Base-by-base conservation (phyloP, 2,888 invertebrate genomes). In the Aphodius granarius region DNA sequence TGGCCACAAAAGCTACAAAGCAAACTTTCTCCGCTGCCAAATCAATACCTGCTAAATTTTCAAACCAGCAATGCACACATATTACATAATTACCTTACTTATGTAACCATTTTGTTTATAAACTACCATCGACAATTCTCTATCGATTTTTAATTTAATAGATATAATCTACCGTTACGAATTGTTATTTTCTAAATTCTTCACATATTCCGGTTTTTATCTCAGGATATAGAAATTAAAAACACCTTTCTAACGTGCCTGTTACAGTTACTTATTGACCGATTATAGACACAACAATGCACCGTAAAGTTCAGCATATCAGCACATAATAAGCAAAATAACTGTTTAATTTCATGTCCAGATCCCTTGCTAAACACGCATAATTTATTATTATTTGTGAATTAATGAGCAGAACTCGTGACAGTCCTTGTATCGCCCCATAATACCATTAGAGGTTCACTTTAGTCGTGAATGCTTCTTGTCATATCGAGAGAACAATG, bases 281-380 rank as follows among this genome's bases (percentile, higher is more conserved):
- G 75, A 74, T 6, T 84, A 85, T 73, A 80, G 85, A 85, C 79
- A 80, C 80, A 75, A 79, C 78, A 1, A 75, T 80, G 1, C 43
- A 13, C 43, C 43, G 43, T 13, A 43, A 43, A 43, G 43, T 43
- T 43, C 43, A 43, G 43, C 43, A 43, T n/a, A n/a, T n/a, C n/a
- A n/a, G n/a, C n/a, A n/a, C n/a, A n/a, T 43, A 43, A 43, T 43
- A 13, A 43, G 43, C 43, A 13, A 6, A 6, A 0, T 43, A 43
- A 43, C 43, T 3, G 43, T 43, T 9, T 13, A 43, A 9, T 43
- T 43, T 43, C 43, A 13, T 13, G 43, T 43, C 13, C 43, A 43
- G 43, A 43, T 1, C 43, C 9, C 13, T 43, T 43, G 43, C 43
- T 6, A 43, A 43, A 43, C 43, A 6, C 2, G 13, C 43, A 43